Percentiles rank a stretch among this genome's conserved stretches.
These are phyloP conservation scores for Anastrepha ludens DNA, from an alignment of 1,140 invertebrate species.

Conservation along the genomic window DNA sequence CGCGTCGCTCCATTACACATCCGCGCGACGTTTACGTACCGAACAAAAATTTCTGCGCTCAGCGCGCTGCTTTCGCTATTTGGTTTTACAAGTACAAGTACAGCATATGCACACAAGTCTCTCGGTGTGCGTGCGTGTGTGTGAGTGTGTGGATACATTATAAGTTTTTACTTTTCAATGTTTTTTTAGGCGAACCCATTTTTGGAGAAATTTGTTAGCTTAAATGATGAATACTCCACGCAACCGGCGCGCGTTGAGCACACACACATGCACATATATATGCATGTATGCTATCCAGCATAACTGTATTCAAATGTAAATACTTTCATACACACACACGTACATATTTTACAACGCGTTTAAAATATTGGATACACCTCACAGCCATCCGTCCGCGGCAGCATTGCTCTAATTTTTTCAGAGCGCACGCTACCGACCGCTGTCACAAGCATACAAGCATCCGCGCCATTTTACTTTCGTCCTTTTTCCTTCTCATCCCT, in stretches of 20 bases:
- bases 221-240: not conserved
- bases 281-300: not conserved
- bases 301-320: not conserved
- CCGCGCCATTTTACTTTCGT: not conserved
- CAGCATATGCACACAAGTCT: not conserved
- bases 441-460: not conserved
- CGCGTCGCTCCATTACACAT: not conserved
- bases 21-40: not conserved
- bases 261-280: not conserved
- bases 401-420: not conserved
- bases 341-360: not conserved
- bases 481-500: not conserved
- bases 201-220: constrained; percentile 9
- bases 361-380: not conserved
- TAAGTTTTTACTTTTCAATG: constrained; percentile 14
- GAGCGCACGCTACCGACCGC: not conserved
- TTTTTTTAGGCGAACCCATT: constrained; percentile 38
- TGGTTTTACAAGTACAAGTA: not conserved
- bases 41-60: not conserved
- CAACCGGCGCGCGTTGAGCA: not conserved
- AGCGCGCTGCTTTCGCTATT: not conserved
- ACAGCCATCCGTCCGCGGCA: not conserved
- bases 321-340: not conserved
- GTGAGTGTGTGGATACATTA: not conserved
- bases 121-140: not conserved